These are phyloP conservation scores for Hydrolagus colliei DNA, from an alignment of 2,797 vertebrate species.

Conservation along the genomic window DNA sequence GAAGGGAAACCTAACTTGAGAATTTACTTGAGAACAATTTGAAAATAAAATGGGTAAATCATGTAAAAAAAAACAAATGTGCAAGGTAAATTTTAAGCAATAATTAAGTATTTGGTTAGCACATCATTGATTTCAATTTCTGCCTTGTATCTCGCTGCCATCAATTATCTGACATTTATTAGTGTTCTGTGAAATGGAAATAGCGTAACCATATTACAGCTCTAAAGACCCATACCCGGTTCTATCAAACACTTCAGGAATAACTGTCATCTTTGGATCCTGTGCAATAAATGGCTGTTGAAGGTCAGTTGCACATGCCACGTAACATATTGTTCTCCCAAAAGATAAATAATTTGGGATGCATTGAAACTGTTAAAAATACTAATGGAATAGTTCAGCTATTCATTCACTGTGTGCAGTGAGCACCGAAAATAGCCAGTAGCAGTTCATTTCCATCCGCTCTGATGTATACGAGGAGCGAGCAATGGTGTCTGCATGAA, in stretches of 20 bases:
- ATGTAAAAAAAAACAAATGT: neutral
- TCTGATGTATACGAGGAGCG: slow-evolving; percentile 26
- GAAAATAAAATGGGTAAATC: no score
- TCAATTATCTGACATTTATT: neutral
- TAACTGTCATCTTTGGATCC: neutral
- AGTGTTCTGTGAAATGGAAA: neutral
- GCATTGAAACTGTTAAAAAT: slow-evolving; percentile 30
- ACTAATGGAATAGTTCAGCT: slow-evolving; percentile 29
- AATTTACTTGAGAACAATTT: no score
- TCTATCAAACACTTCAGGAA: neutral
- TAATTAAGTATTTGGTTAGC: neutral
- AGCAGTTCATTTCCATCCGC: slow-evolving; percentile 38
- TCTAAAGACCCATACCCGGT: neutral
- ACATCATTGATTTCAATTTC: neutral
- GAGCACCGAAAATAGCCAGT: slow-evolving; percentile 30
- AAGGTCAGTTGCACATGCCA: neutral
- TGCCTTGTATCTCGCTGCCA: neutral
- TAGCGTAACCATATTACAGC: neutral
- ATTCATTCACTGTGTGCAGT: slow-evolving; percentile 27
- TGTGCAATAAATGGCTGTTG: neutral
- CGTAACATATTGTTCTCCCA: neutral
- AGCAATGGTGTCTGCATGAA: slow-evolving; percentile 37
- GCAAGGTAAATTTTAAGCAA: neutral
- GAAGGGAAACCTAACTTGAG: no score
- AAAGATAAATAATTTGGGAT: neutral